Conservation (phyloP, 53 echinoderm and acorn worm genomes). For the Echinarachnius parma region DNA sequence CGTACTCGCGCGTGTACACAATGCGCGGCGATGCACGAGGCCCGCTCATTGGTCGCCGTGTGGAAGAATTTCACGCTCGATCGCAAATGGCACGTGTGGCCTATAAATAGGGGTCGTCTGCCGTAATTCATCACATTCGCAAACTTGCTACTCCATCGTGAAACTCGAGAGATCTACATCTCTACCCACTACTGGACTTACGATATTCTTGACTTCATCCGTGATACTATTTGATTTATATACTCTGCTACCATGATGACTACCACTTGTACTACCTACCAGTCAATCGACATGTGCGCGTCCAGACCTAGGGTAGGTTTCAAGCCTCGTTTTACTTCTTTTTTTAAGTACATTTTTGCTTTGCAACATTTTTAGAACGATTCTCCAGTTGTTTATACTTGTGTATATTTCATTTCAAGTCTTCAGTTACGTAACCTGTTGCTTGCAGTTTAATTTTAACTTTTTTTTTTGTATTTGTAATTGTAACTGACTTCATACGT, state of each 20-base stretch:
- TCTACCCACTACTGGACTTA: slow-evolving; percentile 7
- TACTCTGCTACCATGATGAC: background rate
- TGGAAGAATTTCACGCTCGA: slow-evolving; percentile 49
- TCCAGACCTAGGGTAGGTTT: slow-evolving; percentile 41
- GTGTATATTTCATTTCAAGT: too few species aligned
- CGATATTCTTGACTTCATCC: background rate
- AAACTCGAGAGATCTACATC: background rate
- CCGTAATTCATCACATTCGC: slow-evolving; percentile 21
- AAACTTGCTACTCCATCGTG: slow-evolving; percentile 4
- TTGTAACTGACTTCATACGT: too few species aligned
- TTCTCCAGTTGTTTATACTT: too few species aligned
- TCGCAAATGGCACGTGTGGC: slow-evolving; percentile 27
- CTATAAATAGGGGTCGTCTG: slow-evolving; percentile 39
- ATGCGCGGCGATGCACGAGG: slow-evolving; percentile 12
- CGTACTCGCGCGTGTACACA: slow-evolving; percentile 12
- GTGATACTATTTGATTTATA: background rate
- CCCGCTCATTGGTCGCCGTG: slow-evolving; percentile 36
- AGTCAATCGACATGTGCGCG: slow-evolving; percentile 16
- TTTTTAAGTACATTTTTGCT: too few species aligned
- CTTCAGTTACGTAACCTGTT: too few species aligned
- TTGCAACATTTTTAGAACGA: too few species aligned
- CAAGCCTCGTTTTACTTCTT: background rate
- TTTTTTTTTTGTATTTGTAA: too few species aligned
- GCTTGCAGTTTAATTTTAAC: too few species aligned
- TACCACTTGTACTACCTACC: background rate